phyloP scores from a whole-genome alignment of 2,888 invertebrate genomes.

The Drosophila merina region DNA sequence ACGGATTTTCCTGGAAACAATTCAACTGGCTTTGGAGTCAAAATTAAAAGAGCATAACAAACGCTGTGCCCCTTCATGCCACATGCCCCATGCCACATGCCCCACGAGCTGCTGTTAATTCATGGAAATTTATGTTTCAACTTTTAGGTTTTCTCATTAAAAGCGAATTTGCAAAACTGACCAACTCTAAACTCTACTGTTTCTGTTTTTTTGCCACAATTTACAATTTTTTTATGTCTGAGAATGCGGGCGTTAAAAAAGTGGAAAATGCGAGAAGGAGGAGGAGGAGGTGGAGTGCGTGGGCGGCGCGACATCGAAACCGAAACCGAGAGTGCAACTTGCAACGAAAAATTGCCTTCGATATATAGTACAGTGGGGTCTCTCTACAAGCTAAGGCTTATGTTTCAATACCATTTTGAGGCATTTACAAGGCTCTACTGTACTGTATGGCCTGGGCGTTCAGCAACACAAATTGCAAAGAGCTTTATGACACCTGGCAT shows the following conservation, averaged over 20 bases:
- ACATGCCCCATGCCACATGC: no score
- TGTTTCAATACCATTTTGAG: no score
- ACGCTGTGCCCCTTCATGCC: no score
- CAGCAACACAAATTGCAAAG: conserved; percentile 38
- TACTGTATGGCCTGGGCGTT: conserved; percentile 39
- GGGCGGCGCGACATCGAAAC: conserved; percentile 41
- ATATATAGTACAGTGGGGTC: background rate
- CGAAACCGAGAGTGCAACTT: conserved; percentile 39
- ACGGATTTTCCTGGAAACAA: no score
- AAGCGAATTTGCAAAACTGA: conserved; percentile 42
- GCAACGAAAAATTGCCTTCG: conserved; percentile 7
- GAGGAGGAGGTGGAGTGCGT: conserved; percentile 39
- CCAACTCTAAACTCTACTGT: conserved; percentile 14
- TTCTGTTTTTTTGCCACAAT: background rate
- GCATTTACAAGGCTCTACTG: background rate
- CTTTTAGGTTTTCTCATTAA: conserved; percentile 59
- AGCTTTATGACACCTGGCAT: conserved; percentile 69
- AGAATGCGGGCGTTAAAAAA: conserved; percentile 52
- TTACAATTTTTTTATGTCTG: conserved; percentile 45
- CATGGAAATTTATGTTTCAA: conserved; percentile 58
- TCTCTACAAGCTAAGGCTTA: no score
- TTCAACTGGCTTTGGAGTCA: no score
- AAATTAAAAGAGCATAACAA: no score
- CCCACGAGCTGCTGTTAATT: background rate
- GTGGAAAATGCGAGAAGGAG: conserved; percentile 20